A percentile compares a stretch with the other conserved stretches of the same genome.
These are phyloP conservation scores for Leontocebus nigricollis DNA, from an alignment of 2,797 vertebrate species.

Conservation along the genomic window DNA sequence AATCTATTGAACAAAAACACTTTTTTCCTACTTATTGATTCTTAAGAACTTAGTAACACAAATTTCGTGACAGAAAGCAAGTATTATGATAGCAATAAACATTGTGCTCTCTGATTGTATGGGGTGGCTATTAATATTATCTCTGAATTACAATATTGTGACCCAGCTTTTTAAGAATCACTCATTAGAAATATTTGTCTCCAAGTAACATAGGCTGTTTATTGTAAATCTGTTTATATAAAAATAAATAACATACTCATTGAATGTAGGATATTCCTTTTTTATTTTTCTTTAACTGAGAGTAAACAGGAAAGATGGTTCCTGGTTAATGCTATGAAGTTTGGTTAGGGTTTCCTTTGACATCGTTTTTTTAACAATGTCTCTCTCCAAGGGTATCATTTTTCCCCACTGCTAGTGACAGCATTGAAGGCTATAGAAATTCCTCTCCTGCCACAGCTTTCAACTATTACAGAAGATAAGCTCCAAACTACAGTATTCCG, in stretches of 20 bases:
- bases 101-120: not conserved
- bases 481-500: not conserved
- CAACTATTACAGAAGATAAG: not conserved
- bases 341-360: not conserved
- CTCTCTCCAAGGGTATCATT: not conserved
- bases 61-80: not conserved
- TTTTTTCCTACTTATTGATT: not conserved
- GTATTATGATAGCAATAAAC: not conserved
- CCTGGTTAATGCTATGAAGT: not conserved
- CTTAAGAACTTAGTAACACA: not conserved
- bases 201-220: not conserved
- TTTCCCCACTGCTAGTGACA: not conserved
- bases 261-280: too few species aligned
- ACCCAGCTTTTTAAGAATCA: not conserved
- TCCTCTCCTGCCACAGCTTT: not conserved
- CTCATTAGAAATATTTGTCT: not conserved
- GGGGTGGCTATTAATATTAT: not conserved
- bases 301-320: not conserved
- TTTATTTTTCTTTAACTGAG: not conserved
- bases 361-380: not conserved
- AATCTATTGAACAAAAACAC: not conserved
- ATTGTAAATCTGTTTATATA: not conserved
- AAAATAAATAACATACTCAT: not conserved
- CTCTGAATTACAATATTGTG: not conserved
- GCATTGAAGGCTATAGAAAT: not conserved